These are phyloP conservation scores for Ryuthela nishihirai DNA, from an alignment of 2,888 invertebrate species.

Conservation along the genomic window DNA sequence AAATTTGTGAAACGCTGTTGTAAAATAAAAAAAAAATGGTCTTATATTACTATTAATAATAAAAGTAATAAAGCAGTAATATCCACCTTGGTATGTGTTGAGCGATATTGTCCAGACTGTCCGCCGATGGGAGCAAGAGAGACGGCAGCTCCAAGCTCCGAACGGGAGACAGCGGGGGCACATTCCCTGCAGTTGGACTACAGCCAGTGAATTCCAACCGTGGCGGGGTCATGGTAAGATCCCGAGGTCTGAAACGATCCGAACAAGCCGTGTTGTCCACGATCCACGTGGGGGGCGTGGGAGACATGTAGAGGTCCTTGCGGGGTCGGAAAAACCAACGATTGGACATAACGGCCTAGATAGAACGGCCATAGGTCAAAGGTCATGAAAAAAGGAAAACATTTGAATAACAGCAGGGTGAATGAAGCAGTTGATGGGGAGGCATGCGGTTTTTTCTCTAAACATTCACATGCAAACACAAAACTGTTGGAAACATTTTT, in stretches of 20 bases:
- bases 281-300: conserved; percentile 14
- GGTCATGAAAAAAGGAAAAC: too few relatives aligned
- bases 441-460: too few relatives aligned
- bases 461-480: too few relatives aligned
- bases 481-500: too few relatives aligned
- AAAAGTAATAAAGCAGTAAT: too few relatives aligned
- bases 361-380: too few relatives aligned
- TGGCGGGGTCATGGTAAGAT: conserved; percentile 6
- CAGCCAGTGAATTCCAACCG: conserved; percentile 27
- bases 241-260: background rate
- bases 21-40: too few relatives aligned
- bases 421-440: too few relatives aligned
- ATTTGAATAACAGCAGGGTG: too few relatives aligned
- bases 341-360: conserved; percentile 35
- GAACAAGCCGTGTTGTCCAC: conserved; percentile 10
- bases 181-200: conserved; percentile 26
- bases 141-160: conserved; percentile 23
- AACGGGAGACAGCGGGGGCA: conserved; percentile 14
- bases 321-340: conserved; percentile 28
- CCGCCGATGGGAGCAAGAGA: conserved; percentile 53
- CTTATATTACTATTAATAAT: too few relatives aligned
- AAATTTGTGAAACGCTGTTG: too few relatives aligned
- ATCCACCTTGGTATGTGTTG: conserved; percentile 83
- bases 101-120: conserved; percentile 87
- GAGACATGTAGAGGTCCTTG: conserved; percentile 7